phyloP scores from a whole-genome alignment of 2,888 invertebrate genomes.

The Campoplex nolae region DNA sequence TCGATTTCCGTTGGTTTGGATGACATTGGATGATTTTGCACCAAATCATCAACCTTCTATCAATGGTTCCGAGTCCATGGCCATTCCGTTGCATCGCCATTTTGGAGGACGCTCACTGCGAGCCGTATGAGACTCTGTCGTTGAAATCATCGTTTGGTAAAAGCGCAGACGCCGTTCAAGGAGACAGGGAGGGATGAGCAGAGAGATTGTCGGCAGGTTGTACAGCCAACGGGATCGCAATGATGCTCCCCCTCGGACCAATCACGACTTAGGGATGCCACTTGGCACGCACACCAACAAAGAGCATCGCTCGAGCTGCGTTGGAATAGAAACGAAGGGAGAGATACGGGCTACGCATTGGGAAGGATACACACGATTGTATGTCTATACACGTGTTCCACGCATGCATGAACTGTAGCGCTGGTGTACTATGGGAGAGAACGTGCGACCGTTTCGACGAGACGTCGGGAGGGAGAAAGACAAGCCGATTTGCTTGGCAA shows the following conservation, averaged over 20 bases:
- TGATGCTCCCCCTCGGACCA: constrained; percentile 82
- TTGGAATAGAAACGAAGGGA: constrained; percentile 64
- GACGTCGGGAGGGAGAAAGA: constrained; percentile 70
- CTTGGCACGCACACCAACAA: constrained; percentile 71
- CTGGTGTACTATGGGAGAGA: constrained; percentile 30
- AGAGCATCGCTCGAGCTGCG: constrained; percentile 38
- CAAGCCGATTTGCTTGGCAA: constrained; percentile 73
- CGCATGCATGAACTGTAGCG: constrained; percentile 39
- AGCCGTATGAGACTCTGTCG: constrained; percentile 63
- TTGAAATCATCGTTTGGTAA: constrained; percentile 64
- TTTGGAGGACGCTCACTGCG: constrained; percentile 75
- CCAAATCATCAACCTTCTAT: background rate
- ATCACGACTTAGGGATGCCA: constrained; percentile 79
- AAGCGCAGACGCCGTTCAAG: constrained; percentile 66
- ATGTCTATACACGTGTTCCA: constrained; percentile 1
- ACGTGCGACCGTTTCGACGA: background rate
- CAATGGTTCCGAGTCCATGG: constrained; percentile 2
- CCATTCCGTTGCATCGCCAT: constrained; percentile 74
- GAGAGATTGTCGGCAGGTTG: constrained; percentile 65
- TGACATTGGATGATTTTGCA: background rate
- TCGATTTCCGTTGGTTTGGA: background rate
- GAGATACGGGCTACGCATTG: constrained; percentile 62
- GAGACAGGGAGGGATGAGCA: constrained; percentile 81
- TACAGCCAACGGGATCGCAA: constrained; percentile 77
- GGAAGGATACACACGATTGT: constrained; percentile 62